These are phyloP conservation scores for Anthonomus grandis DNA, from an alignment of 1,140 invertebrate species.

Conservation along the genomic window DNA sequence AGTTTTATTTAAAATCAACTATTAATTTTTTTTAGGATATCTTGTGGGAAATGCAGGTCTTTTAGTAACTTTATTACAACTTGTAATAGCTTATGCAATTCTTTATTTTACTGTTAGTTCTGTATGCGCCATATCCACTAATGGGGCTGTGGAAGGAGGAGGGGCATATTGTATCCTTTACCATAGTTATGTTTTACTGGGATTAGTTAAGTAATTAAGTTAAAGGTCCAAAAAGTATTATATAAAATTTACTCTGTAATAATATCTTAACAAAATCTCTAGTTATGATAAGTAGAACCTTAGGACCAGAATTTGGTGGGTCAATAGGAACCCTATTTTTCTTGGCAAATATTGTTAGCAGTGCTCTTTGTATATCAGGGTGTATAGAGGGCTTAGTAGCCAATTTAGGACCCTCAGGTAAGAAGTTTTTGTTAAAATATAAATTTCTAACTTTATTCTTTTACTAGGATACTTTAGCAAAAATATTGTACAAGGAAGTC, in stretches of 20 bases:
- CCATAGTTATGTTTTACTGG: not conserved
- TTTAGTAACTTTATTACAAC: slow-evolving; percentile 79
- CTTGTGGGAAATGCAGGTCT: slow-evolving; percentile 96
- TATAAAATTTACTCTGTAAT: not conserved
- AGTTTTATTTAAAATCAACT: too few species aligned
- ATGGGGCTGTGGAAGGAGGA: slow-evolving; percentile 97
- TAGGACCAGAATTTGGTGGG: slow-evolving; percentile 96
- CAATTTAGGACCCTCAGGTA: slow-evolving; percentile 88
- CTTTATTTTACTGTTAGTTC: slow-evolving; percentile 94
- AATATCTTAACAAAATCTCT: slow-evolving; percentile 37
- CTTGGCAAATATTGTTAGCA: slow-evolving; percentile 93
- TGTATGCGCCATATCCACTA: slow-evolving; percentile 98
- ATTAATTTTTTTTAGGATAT: slow-evolving; percentile 80
- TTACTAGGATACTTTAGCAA: slow-evolving; percentile 63
- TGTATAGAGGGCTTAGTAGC: slow-evolving; percentile 96
- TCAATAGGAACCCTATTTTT: slow-evolving; percentile 96
- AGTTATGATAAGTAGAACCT: slow-evolving; percentile 96
- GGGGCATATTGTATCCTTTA: slow-evolving; percentile 97
- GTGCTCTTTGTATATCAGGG: slow-evolving; percentile 89
- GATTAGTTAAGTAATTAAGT: too few species aligned
- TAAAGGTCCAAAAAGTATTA: too few species aligned
- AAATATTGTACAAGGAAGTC: slow-evolving; percentile 61
- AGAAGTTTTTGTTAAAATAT: not conserved
- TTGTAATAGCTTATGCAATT: slow-evolving; percentile 91
- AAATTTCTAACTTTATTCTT: not conserved